Percentiles rank a stretch among this genome's conserved stretches.
These are phyloP conservation scores for Diabrotica balteata DNA, from an alignment of 2,888 invertebrate species.

Conservation along the genomic window DNA sequence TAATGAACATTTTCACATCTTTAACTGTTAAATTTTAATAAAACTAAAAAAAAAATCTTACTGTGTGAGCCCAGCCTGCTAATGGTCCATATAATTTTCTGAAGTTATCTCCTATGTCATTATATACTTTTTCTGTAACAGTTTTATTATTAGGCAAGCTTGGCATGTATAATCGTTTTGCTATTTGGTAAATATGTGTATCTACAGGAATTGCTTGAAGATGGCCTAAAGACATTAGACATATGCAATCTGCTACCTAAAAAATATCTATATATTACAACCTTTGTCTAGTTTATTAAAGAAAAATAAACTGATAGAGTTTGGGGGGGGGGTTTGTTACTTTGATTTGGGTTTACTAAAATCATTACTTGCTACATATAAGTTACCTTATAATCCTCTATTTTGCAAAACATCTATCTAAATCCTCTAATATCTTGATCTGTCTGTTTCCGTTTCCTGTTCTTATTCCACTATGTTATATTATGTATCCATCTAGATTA, in stretches of 20 bases:
- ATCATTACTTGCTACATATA: too few relatives aligned
- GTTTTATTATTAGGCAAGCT: constrained; percentile 76
- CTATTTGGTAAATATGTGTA: constrained; percentile 94
- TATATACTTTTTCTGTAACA: constrained; percentile 82
- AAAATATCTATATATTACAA: constrained; percentile 39
- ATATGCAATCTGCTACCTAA: constrained; percentile 96
- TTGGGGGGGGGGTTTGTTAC: too few relatives aligned
- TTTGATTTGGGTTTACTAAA: too few relatives aligned
- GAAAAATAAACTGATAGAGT: background rate
- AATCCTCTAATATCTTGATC: too few relatives aligned
- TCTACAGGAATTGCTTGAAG: constrained; percentile 91
- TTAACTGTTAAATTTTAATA: too few relatives aligned
- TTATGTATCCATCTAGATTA: too few relatives aligned
- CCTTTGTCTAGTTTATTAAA: background rate
- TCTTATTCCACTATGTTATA: too few relatives aligned
- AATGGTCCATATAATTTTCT: constrained; percentile 80
- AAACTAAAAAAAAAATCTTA: constrained; percentile 62
- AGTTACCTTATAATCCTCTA: too few relatives aligned
- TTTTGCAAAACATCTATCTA: too few relatives aligned
- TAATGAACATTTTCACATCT: too few relatives aligned
- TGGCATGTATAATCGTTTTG: constrained; percentile 80
- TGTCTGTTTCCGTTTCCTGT: too few relatives aligned
- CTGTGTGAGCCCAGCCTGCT: constrained; percentile 96
- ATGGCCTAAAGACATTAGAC: constrained; percentile 93
- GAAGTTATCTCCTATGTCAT: constrained; percentile 86